Conservation (phyloP, 2,888 invertebrate genomes). For the Leistus spinibarbis region DNA sequence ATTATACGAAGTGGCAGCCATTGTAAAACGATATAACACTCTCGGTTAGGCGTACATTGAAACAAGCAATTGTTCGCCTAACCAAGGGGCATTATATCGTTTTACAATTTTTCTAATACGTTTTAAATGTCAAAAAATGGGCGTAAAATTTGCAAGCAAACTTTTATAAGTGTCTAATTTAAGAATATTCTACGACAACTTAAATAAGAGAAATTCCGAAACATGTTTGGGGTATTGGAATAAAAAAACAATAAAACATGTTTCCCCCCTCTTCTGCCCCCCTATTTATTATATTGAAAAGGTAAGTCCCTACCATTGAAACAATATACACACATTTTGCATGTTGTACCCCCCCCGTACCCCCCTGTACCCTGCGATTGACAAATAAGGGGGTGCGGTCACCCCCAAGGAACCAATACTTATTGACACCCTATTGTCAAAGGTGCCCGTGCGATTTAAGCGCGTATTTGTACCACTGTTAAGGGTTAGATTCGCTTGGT, state of each 20-base stretch:
- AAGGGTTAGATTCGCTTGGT: not conserved
- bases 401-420: constrained; percentile 49
- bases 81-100: too few species aligned
- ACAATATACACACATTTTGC: not conserved
- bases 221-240: constrained; percentile 56
- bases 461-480: constrained; percentile 25
- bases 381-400: constrained; percentile 23
- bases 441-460: constrained; percentile 31
- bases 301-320: constrained; percentile 12
- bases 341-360: not conserved
- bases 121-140: too few species aligned
- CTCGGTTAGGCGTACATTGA: too few species aligned
- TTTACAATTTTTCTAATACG: too few species aligned
- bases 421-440: constrained; percentile 49
- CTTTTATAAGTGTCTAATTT: too few species aligned
- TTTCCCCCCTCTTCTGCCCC: constrained; percentile 42
- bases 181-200: not conserved
- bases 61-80: too few species aligned
- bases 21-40: too few species aligned
- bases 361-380: not conserved
- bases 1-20: too few species aligned
- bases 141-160: too few species aligned
- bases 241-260: constrained; percentile 45
- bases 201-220: constrained; percentile 35
- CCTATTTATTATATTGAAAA: not conserved